These are phyloP conservation scores for Hyles lineata DNA, from an alignment of 2,888 invertebrate genomes.

Conservation along the genomic window DNA sequence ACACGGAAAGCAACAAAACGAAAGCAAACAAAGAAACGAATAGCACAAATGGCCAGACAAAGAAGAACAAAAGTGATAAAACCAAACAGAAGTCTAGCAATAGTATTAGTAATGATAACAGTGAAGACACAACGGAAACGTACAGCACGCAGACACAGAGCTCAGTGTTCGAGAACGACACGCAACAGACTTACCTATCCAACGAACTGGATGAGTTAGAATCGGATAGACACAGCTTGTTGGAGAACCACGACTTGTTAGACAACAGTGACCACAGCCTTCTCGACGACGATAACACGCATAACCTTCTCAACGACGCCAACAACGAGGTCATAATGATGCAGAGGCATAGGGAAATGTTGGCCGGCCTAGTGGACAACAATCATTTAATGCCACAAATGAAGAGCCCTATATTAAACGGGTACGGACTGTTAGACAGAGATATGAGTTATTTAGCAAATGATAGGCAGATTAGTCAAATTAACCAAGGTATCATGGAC, in stretches of 20 bases:
- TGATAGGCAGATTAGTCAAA: slow-evolving; percentile 76
- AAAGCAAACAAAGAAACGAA: slow-evolving; percentile 73
- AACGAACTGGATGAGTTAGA: slow-evolving; percentile 78
- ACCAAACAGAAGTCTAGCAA: slow-evolving; percentile 83
- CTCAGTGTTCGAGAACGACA: slow-evolving; percentile 72
- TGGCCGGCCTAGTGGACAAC: slow-evolving; percentile 71
- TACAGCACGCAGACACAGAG: slow-evolving; percentile 48
- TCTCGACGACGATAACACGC: slow-evolving; percentile 74
- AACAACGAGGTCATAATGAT: slow-evolving; percentile 71
- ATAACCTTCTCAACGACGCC: slow-evolving; percentile 70
- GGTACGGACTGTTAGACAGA: slow-evolving; percentile 73
- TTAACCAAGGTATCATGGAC: slow-evolving; percentile 70
- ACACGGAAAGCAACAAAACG: slow-evolving; percentile 71
- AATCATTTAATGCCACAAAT: slow-evolving; percentile 69
- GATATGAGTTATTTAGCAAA: slow-evolving; percentile 71
- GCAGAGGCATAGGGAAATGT: slow-evolving; percentile 76
- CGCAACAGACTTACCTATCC: slow-evolving; percentile 65
- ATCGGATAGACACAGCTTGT: slow-evolving; percentile 79
- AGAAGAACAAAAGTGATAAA: slow-evolving; percentile 79
- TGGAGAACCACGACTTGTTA: slow-evolving; percentile 78
- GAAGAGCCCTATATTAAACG: slow-evolving; percentile 69
- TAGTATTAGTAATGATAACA: slow-evolving; percentile 47
- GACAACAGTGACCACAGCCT: slow-evolving; percentile 79
- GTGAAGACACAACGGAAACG: slow-evolving; percentile 44
- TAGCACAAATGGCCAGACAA: slow-evolving; percentile 78